Conservation (phyloP, 2,888 invertebrate genomes). For the Sarcophaga rosellei region DNA sequence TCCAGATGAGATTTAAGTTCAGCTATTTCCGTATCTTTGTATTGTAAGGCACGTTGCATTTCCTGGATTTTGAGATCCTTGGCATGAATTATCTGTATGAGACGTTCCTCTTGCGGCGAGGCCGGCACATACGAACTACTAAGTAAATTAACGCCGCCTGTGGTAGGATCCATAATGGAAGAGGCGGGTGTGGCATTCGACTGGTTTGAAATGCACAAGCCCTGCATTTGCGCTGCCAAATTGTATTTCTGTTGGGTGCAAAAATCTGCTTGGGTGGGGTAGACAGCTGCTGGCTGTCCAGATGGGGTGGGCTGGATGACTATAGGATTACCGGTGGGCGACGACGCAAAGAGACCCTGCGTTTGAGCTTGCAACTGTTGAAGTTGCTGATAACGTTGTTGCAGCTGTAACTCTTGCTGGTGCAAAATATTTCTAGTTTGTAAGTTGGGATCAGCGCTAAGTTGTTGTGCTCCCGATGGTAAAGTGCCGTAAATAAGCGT, state of each 20-base stretch:
- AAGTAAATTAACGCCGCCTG: slow-evolving; percentile 73
- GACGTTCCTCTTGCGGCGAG: slow-evolving; percentile 83
- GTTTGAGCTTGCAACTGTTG: slow-evolving; percentile 80
- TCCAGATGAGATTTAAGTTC: slow-evolving; percentile 93
- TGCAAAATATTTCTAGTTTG: slow-evolving; percentile 77
- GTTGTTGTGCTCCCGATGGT: slow-evolving; percentile 76
- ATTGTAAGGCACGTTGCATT: slow-evolving; percentile 87
- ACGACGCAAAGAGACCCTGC: slow-evolving; percentile 76
- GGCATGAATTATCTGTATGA: slow-evolving; percentile 84
- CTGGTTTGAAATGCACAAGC: slow-evolving; percentile 74
- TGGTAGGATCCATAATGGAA: slow-evolving; percentile 72
- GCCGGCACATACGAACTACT: slow-evolving; percentile 79
- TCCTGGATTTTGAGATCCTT: slow-evolving; percentile 90
- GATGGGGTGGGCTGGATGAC: slow-evolving; percentile 72
- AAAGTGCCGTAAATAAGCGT: slow-evolving; percentile 80
- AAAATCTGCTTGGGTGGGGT: slow-evolving; percentile 63
- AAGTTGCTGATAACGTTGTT: slow-evolving; percentile 80
- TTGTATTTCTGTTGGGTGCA: slow-evolving; percentile 71
- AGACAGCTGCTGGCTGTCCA: slow-evolving; percentile 65
- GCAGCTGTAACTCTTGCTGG: slow-evolving; percentile 79
- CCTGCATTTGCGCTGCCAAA: slow-evolving; percentile 79
- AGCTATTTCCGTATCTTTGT: slow-evolving; percentile 90
- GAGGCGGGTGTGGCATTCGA: slow-evolving; percentile 66
- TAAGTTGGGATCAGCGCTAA: slow-evolving; percentile 76
- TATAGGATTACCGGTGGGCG: slow-evolving; percentile 70